phyloP scores from a whole-genome alignment of 92 coral and sea anemone genomes.

The Epizoanthus scotinus region DNA sequence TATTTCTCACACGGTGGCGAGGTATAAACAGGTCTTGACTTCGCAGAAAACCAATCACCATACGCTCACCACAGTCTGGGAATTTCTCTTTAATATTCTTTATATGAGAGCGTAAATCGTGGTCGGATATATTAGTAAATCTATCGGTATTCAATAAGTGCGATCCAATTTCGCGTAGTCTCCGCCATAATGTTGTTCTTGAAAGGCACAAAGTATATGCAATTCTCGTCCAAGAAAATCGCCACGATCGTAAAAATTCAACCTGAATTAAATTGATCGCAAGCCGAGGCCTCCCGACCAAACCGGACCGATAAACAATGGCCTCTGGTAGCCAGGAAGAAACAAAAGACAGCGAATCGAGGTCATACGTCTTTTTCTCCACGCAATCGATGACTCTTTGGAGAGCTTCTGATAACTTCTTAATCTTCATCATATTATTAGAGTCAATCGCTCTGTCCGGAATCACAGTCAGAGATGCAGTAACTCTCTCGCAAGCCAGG shows the following conservation, averaged over 20 bases:
- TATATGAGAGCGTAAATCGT: background rate
- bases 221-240: slow-evolving; percentile 55
- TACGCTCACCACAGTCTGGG: slow-evolving; percentile 60
- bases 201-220: slow-evolving; percentile 36
- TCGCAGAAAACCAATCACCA: slow-evolving; percentile 50
- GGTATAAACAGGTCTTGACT: no score
- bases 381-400: no score
- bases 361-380: no score
- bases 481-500: no score
- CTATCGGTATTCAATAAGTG: slow-evolving; percentile 7
- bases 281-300: slow-evolving; percentile 42
- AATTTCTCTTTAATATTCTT: no score
- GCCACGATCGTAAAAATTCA: slow-evolving; percentile 49
- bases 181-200: slow-evolving; percentile 53
- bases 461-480: no score
- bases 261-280: slow-evolving; percentile 37
- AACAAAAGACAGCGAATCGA: no score
- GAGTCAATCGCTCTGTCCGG: no score
- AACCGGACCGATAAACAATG: slow-evolving; percentile 27
- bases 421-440: no score
- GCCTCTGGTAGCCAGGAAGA: no score
- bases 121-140: slow-evolving; percentile 43
- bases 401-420: no score
- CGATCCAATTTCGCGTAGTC: slow-evolving; percentile 32
- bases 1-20: slow-evolving; percentile 48